Evolutionary conservation across 2,113 vertebrate species (phyloP), one percentile per base, ranked within the genome.

Genomic region (Notiomystis cincta): DNA sequence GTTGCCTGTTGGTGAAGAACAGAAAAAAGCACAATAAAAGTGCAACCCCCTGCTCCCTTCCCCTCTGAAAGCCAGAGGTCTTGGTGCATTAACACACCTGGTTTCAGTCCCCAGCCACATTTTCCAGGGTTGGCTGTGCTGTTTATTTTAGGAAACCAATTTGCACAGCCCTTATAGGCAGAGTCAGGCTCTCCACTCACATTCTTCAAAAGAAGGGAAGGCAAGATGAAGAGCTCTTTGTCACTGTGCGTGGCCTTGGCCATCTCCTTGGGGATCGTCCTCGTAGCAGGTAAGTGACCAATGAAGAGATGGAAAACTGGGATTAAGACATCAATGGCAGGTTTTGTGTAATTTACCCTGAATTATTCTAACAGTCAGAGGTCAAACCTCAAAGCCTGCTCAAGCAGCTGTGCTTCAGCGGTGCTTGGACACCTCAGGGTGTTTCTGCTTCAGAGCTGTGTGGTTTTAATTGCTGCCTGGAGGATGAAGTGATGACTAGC

Each of bases 71-170:
- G 69, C 72, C 44, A 23, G 54, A 76, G 64, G 19, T 70, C 60
- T 73, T 15, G n/a, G 65, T 90, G 38, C 72, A 56, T 45, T 62
- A 28, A 18, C 84, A 31, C 54, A 77, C 95, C 95, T 88, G 87
- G 94, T 98, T 98, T 97, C 96, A 95, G 91, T 83, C 75, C 56
- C 89, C 72, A 82, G 93, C 96, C 83, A 15, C 97, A 87, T 38
- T 82, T 87, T 57, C 87, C 83, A 10, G 58, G 47, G 82, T 54
- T 69, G n/a, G 71, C 90, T 44, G 64, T 64, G 62, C 82, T 72
- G 94, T 94, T 95, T 98, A 98, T 98, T 98, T 98, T 98, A 89
- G 95, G 97, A 97, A 98, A 96, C 95, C 37, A 84, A 95, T 96
- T 97, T 97, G 97, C 96, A 96, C 92, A 71, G 4, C 72, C 70